These are phyloP conservation scores for Chionomys nivalis DNA, from an alignment of 2,113 vertebrate species.

Conservation along the genomic window DNA sequence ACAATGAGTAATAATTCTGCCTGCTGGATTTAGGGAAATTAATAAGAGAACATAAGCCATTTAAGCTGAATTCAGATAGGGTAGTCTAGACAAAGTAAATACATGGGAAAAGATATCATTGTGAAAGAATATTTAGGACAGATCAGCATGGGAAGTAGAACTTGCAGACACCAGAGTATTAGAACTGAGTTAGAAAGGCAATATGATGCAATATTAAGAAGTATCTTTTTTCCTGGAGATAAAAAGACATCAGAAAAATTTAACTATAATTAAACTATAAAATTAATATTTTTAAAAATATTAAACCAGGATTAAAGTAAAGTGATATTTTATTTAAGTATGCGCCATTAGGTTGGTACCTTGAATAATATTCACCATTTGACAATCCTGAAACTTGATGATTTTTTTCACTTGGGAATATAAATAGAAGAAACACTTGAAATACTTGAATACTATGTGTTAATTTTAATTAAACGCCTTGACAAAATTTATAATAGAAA, in stretches of 20 bases:
- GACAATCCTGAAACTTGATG: slow-evolving; percentile 38
- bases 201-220: slow-evolving; percentile 36
- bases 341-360: slow-evolving; percentile 13
- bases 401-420: slow-evolving; percentile 66
- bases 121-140: background rate
- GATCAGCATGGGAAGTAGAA: background rate
- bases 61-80: background rate
- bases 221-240: slow-evolving; percentile 10
- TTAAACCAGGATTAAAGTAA: slow-evolving; percentile 34
- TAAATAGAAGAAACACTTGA: slow-evolving; percentile 32
- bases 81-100: background rate
- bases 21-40: slow-evolving; percentile 48
- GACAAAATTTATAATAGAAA: slow-evolving; percentile 41
- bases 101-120: background rate
- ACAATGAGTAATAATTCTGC: slow-evolving; percentile 34
- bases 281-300: slow-evolving; percentile 57
- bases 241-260: slow-evolving; percentile 34
- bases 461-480: slow-evolving; percentile 53
- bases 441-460: slow-evolving; percentile 35
- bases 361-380: slow-evolving; percentile 31
- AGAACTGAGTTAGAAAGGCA: slow-evolving; percentile 35
- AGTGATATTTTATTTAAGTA: slow-evolving; percentile 28
- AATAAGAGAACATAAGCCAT: slow-evolving; percentile 16
- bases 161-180: background rate
- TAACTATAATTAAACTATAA: slow-evolving; percentile 8